Evolutionary conservation across 2,888 invertebrate species (phyloP).

Genomic region (Caradrina kadenii): DNA sequence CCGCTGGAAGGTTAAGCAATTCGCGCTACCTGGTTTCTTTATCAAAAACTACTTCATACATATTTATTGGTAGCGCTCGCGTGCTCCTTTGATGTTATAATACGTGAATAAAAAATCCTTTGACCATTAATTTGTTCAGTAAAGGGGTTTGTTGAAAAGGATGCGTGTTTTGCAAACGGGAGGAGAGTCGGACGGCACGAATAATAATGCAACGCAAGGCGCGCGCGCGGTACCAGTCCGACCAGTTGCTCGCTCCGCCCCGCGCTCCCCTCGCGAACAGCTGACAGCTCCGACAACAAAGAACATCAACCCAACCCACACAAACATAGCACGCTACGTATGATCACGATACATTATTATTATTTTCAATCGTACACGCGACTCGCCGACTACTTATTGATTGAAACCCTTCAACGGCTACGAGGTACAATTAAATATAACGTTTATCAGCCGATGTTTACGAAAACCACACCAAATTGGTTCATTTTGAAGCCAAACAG

Average conservation of each 20-base stretch:
- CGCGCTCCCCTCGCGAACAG: constrained; percentile 77
- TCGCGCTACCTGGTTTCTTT: constrained; percentile 36
- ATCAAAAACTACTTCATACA: constrained; percentile 35
- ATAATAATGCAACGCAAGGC: constrained; percentile 63
- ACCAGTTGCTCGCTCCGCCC: constrained; percentile 75
- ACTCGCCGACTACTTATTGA: constrained; percentile 36
- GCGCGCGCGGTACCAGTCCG: constrained; percentile 69
- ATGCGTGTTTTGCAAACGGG: constrained; percentile 36
- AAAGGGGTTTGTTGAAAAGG: constrained; percentile 35
- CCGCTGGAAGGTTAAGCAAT: constrained; percentile 45
- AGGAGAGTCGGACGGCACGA: constrained; percentile 38
- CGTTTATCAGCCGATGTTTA: constrained; percentile 30
- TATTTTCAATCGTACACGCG: constrained; percentile 60
- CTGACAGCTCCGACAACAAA: constrained; percentile 87
- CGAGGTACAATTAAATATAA: constrained; percentile 6
- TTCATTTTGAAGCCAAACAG: constrained; percentile 23
- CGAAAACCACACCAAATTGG: constrained; percentile 16
- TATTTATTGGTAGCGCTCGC: constrained; percentile 42
- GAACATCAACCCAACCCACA: constrained; percentile 75
- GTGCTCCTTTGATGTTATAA: constrained; percentile 44
- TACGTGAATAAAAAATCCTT: constrained; percentile 21
- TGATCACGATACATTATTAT: constrained; percentile 62
- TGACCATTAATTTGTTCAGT: constrained; percentile 17
- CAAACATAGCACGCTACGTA: constrained; percentile 66
- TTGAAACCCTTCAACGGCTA: constrained; percentile 42